Percentiles rank a stretch among this genome's conserved stretches.
Evolutionary conservation across 2,888 invertebrate species (phyloP).

Genomic region (Oligia latruncula): DNA sequence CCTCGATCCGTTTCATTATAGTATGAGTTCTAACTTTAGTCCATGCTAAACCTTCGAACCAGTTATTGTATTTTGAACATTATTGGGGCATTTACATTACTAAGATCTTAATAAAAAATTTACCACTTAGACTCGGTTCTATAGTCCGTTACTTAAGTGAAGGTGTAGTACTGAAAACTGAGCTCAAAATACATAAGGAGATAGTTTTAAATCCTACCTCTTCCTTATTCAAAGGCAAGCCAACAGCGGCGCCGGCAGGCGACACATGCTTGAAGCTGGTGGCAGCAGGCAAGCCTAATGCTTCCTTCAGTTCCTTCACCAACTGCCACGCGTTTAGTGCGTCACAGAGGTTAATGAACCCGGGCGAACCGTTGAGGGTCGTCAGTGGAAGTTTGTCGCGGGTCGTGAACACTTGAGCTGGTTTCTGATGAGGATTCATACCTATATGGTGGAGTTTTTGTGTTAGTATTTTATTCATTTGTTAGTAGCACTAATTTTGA

Average conservation of each 20-base stretch:
- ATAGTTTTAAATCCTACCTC: constrained; percentile 84
- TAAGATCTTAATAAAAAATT: not conserved
- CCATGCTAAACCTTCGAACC: too few species aligned
- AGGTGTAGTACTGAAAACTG: not conserved
- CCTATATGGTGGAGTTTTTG: constrained; percentile 74
- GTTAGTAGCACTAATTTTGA: constrained; percentile 1
- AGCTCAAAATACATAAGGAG: not conserved
- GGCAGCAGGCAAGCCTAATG: constrained; percentile 96
- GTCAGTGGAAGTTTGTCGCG: constrained; percentile 94
- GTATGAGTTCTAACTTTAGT: not conserved
- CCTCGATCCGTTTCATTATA: not conserved
- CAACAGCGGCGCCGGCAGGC: constrained; percentile 99
- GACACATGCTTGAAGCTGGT: constrained; percentile 99
- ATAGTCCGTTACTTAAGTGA: not conserved
- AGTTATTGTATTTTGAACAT: not conserved
- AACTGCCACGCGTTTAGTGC: constrained; percentile 99
- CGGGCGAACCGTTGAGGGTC: constrained; percentile 98
- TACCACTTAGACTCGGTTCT: not conserved
- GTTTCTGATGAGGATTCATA: constrained; percentile 99
- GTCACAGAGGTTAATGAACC: constrained; percentile 99
- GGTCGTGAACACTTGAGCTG: constrained; percentile 97
- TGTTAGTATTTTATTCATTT: not conserved
- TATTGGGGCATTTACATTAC: not conserved
- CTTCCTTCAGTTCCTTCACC: constrained; percentile 95
- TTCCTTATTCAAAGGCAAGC: constrained; percentile 93